Conservation (phyloP, 2,797 vertebrate genomes). For the Anas bernieri region DNA sequence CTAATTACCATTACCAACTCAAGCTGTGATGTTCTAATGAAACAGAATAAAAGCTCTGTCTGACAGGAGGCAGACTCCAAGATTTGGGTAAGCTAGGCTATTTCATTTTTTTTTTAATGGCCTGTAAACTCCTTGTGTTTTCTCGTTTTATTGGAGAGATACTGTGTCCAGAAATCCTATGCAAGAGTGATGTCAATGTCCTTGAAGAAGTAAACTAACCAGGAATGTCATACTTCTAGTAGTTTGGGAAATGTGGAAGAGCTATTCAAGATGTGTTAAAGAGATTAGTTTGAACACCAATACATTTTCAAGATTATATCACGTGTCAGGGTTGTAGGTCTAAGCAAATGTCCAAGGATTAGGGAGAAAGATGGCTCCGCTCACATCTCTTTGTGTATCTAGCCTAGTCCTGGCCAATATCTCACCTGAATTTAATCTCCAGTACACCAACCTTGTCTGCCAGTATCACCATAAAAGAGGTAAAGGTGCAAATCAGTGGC, state of each 20-base stretch:
- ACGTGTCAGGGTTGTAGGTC: neutral
- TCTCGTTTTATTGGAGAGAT: neutral
- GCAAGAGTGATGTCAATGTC: neutral
- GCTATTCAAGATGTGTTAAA: neutral
- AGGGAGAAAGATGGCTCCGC: neutral
- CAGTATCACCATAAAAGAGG: neutral
- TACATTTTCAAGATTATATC: neutral
- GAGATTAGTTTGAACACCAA: neutral
- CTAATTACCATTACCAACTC: neutral
- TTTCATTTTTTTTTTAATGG: neutral
- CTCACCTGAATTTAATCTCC: neutral
- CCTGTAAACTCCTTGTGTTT: neutral
- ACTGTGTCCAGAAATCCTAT: neutral
- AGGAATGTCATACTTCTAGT: neutral
- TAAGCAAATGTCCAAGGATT: neutral
- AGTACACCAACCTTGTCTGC: neutral
- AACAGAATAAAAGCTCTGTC: neutral
- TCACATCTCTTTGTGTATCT: fast-evolving
- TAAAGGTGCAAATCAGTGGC: neutral
- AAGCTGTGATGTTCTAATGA: neutral
- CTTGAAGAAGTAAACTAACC: neutral
- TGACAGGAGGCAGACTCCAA: neutral
- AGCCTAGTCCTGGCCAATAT: neutral
- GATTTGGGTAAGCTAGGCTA: neutral
- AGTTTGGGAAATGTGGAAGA: neutral